Percentiles rank a stretch among this genome's conserved stretches.
phyloP scores from a whole-genome alignment of 2,888 invertebrate species.

The Phengaris alcon region DNA sequence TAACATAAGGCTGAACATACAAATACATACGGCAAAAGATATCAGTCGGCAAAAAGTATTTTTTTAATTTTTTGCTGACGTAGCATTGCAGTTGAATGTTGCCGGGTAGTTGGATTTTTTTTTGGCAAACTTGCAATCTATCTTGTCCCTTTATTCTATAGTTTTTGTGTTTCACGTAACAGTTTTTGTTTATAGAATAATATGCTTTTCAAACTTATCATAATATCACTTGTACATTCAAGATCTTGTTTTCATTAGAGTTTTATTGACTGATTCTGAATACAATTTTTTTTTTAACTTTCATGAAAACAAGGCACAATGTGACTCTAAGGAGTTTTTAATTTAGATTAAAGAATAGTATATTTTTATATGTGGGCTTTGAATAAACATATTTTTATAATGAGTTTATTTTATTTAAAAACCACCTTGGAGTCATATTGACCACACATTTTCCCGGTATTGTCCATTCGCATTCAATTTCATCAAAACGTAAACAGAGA shows the following conservation, averaged over 20 bases:
- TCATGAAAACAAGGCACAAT: background rate
- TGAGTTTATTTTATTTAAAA: slow-evolving; percentile 24
- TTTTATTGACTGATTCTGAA: background rate
- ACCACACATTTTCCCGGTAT: background rate
- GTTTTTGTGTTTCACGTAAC: too few relatives aligned
- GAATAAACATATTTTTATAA: slow-evolving; percentile 18
- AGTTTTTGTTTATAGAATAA: too few relatives aligned
- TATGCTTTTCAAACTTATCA: too few relatives aligned
- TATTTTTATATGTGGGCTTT: slow-evolving; percentile 15
- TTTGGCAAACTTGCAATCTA: too few relatives aligned
- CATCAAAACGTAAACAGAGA: background rate
- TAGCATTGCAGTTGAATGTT: too few relatives aligned
- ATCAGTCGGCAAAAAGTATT: too few relatives aligned
- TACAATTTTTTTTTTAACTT: background rate
- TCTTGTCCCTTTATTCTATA: too few relatives aligned
- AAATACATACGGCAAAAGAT: too few relatives aligned
- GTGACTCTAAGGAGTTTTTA: slow-evolving; percentile 25
- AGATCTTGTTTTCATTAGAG: background rate
- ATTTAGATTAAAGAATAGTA: background rate
- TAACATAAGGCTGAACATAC: too few relatives aligned
- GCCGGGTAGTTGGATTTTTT: too few relatives aligned
- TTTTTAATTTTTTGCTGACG: too few relatives aligned
- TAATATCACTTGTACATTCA: background rate
- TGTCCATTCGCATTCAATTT: background rate
- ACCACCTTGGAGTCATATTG: slow-evolving; percentile 26